A percentile compares a stretch with the other conserved stretches of the same genome.
Conservation (phyloP, 2,888 invertebrate genomes). For the Galerucella nymphaeae region DNA sequence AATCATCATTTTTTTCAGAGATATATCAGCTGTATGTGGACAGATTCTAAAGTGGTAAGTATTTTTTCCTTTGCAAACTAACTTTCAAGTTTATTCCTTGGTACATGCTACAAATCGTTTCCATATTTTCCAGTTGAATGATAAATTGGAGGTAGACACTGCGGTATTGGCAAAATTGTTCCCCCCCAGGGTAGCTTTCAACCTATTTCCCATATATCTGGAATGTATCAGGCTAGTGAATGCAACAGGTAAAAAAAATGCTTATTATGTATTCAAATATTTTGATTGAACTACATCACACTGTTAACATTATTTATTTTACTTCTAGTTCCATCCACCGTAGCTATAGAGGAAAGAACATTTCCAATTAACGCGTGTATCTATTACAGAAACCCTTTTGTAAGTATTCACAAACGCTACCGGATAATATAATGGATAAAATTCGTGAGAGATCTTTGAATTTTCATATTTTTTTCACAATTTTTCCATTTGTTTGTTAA, state of each 20-base stretch:
- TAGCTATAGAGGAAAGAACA: neutral
- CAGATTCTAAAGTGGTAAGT: no score
- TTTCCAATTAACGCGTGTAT: neutral
- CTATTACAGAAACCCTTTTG: neutral
- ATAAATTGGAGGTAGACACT: neutral
- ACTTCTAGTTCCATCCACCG: neutral
- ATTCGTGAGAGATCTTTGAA: no score
- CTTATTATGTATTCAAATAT: neutral
- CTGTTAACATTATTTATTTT: no score
- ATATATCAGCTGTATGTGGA: no score
- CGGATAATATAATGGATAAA: no score
- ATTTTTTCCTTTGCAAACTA: no score
- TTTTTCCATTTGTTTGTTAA: no score
- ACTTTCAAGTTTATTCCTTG: neutral
- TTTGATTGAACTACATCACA: no score
- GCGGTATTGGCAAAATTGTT: neutral
- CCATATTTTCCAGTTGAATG: neutral
- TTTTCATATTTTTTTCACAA: no score
- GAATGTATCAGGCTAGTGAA: neutral
- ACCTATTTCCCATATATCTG: neutral
- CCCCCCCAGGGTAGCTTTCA: neutral
- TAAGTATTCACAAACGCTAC: neutral
- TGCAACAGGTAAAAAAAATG: neutral
- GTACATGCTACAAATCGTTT: neutral
- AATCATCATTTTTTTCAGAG: no score